Conservation (phyloP, 2,888 invertebrate genomes). For the Hedychridium roseum region DNA sequence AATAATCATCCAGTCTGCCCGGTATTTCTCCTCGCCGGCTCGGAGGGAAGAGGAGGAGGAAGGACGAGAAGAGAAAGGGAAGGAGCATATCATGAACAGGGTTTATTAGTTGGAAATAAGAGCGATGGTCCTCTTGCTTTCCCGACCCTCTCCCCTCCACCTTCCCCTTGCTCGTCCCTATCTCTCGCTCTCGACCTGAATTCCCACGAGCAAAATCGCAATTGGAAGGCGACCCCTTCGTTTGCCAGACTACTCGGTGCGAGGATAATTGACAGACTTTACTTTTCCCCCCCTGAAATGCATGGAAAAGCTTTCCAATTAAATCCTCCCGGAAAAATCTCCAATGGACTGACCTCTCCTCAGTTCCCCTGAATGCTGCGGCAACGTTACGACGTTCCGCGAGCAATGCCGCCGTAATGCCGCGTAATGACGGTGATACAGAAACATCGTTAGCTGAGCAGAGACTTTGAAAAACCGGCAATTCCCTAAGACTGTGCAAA, state of each 20-base stretch:
- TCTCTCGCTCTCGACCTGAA: slow-evolving; percentile 2
- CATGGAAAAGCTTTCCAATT: too few species aligned
- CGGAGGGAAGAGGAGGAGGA: neutral
- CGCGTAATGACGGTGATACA: too few species aligned
- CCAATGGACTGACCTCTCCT: too few species aligned
- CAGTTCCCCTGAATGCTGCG: too few species aligned
- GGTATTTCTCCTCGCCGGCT: slow-evolving; percentile 7
- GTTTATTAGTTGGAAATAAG: slow-evolving; percentile 38
- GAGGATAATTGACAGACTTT: slow-evolving; percentile 37
- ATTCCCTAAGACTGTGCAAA: too few species aligned
- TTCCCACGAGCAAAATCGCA: slow-evolving; percentile 20
- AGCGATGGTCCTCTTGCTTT: too few species aligned
- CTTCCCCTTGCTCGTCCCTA: slow-evolving; percentile 7
- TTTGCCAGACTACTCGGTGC: slow-evolving; percentile 23
- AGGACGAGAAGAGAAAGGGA: neutral
- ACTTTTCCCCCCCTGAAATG: slow-evolving; percentile 1
- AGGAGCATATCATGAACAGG: slow-evolving; percentile 23
- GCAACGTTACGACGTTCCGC: too few species aligned
- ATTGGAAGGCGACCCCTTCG: slow-evolving; percentile 12
- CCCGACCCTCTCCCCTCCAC: slow-evolving; percentile 4
- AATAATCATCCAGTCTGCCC: too few species aligned
- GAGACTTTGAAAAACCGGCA: too few species aligned
- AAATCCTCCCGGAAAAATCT: too few species aligned
- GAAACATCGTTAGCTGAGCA: too few species aligned
- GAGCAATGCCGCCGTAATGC: too few species aligned